phyloP scores from a whole-genome alignment of 1,140 invertebrate genomes.

The Elysia chlorotica region DNA sequence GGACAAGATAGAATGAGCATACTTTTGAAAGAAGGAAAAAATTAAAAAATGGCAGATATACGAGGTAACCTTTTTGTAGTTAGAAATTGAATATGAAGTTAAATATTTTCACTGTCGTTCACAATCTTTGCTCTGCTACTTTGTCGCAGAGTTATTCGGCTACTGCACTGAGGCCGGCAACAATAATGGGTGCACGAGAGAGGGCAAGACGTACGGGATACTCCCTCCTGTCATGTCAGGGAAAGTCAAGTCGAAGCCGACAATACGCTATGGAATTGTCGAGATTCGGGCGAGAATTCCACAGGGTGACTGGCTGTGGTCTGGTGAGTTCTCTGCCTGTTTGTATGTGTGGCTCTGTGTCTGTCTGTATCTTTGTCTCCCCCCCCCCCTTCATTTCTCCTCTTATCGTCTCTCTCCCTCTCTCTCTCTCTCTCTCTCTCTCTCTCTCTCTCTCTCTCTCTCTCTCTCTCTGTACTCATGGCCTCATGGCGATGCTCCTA shows the following conservation, averaged over 20 bases:
- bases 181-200: constrained; percentile 4
- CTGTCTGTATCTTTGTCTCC: constrained; percentile 12
- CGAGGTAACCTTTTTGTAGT: too few species aligned
- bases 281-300: constrained; percentile 77
- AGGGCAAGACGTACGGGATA: constrained; percentile 9
- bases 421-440: constrained; percentile 25
- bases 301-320: constrained; percentile 78
- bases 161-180: constrained; percentile 1
- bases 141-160: constrained; percentile 2
- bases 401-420: constrained; percentile 13
- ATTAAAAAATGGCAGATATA: too few species aligned
- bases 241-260: constrained; percentile 70
- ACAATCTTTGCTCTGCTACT: too few species aligned
- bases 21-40: too few species aligned
- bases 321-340: constrained; percentile 65
- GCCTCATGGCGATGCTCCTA: background rate
- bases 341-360: background rate
- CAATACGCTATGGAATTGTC: constrained; percentile 73
- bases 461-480: background rate
- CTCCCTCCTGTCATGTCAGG: constrained; percentile 64
- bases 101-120: too few species aligned
- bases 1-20: too few species aligned
- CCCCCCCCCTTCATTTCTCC: background rate
- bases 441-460: constrained; percentile 14
- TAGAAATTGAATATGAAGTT: too few species aligned